phyloP scores from a whole-genome alignment of 2,113 vertebrate genomes.

The Pardalotus punctatus region DNA sequence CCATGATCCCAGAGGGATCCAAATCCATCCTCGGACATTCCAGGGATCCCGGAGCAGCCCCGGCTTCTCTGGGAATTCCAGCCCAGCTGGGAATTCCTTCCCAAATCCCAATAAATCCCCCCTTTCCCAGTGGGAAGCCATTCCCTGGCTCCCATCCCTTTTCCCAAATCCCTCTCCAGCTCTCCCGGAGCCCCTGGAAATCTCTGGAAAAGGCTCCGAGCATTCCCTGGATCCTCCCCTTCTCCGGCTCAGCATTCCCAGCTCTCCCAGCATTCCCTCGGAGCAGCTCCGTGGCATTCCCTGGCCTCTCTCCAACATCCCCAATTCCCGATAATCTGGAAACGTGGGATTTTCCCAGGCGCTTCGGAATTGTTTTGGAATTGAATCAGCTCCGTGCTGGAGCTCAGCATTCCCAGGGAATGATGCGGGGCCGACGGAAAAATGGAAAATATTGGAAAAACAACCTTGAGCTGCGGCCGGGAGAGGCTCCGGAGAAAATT shows the following conservation, averaged over 20 bases:
- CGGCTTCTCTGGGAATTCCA: no score
- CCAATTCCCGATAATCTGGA: fast-evolving
- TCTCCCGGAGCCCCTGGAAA: neutral
- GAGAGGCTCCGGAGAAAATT: neutral
- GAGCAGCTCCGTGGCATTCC: neutral
- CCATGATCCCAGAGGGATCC: neutral
- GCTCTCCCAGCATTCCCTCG: neutral
- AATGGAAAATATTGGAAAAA: neutral
- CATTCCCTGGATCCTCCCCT: neutral
- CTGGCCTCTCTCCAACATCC: neutral
- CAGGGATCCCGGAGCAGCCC: neutral
- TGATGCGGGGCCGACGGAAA: fast-evolving
- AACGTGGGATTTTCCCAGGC: neutral
- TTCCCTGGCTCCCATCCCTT: neutral
- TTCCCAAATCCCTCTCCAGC: neutral
- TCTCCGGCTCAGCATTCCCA: neutral
- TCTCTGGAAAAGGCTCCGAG: fast-evolving
- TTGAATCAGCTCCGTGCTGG: neutral
- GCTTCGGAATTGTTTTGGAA: no score
- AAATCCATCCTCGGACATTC: neutral
- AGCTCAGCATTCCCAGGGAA: neutral
- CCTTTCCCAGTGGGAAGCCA: no score
- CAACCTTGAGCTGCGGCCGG: neutral
- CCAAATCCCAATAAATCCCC: no score
- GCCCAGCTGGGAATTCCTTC: no score